Base-by-base conservation (phyloP, 2,888 invertebrate species). In the Cerastoderma edule region DNA sequence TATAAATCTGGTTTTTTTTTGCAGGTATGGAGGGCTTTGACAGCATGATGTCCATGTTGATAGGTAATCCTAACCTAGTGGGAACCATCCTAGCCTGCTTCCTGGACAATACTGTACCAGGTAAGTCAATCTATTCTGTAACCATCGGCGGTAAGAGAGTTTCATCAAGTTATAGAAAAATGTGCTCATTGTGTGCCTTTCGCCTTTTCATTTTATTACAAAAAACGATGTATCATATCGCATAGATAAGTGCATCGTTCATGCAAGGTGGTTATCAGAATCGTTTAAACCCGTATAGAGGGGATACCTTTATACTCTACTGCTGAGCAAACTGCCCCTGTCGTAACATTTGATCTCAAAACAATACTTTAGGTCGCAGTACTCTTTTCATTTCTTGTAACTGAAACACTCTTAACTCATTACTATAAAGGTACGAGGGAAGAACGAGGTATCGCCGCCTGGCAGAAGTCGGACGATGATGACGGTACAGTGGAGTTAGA, bases 21-120 rank as follows among this genome's bases (percentile, higher is more conserved):
- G 32, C 28, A 78, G 81, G 78, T 33, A 73, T 76, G 50, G 70
- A 66, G 54, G 63, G 50, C 13, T 73, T 74, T 30, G 82, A 82
- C 48, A 68, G 67, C 16, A 67, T 82, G 28, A 64, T 78, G 39
- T 65, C 75, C 1, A 82, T 82, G 82, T 60, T 82, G 19, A 72
- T 82, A 16, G 78, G 82, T n/a, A 82, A 78, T 53, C 82, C 82
- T 44, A 67, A 67, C 24, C 33, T 67, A 19, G 48, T 63, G 10
- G 82, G 82, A 13, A 74, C 76, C 16, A 64, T 82, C 32, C 28
- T 79, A 6, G 76, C 82, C 0, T 82, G 73, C 72, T 72, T 78
- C 27, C 74, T 82, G 28, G 82, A 82, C 67, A 82, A 82, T 60
- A 82, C 82, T 0, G 78, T 82, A 1, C 68, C 82, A 63, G 81